Percentiles rank a stretch among this genome's conserved stretches.
Evolutionary conservation across 2,888 invertebrate species (phyloP).

Genomic region (Stenichneumon culpator): DNA sequence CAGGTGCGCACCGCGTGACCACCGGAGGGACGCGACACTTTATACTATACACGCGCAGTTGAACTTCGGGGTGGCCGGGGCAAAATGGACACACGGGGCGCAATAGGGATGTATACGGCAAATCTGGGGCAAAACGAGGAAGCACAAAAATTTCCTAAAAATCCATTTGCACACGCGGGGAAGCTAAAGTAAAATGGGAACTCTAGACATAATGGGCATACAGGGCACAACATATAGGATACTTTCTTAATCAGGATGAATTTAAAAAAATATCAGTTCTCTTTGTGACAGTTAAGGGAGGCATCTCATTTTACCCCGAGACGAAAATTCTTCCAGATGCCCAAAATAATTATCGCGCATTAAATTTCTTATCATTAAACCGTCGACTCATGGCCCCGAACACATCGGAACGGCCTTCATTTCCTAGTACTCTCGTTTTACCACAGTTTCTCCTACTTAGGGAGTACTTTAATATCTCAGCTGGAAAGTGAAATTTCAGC

Average conservation of each 20-base stretch:
- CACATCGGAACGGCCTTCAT: background rate
- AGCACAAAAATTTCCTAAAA: too few relatives aligned
- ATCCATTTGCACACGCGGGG: too few relatives aligned
- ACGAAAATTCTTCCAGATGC: background rate
- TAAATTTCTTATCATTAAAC: background rate
- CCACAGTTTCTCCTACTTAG: background rate
- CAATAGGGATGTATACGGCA: too few relatives aligned
- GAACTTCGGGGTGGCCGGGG: background rate
- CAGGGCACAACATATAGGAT: too few relatives aligned
- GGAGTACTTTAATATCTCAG: background rate
- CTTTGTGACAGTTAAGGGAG: background rate
- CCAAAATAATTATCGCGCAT: background rate
- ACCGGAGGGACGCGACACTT: background rate
- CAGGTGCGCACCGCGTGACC: conserved; percentile 14
- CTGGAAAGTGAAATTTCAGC: background rate
- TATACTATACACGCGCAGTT: background rate
- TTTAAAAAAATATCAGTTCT: too few relatives aligned
- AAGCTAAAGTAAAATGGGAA: too few relatives aligned
- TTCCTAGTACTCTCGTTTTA: background rate
- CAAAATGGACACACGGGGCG: background rate
- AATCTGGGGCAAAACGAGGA: too few relatives aligned
- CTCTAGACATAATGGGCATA: too few relatives aligned
- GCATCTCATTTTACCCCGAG: background rate
- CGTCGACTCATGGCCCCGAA: background rate
- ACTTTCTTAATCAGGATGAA: background rate